Percentiles rank a stretch among this genome's conserved stretches.
phyloP scores from a whole-genome alignment of 2,797 vertebrate species.

The Helarctos malayanus region DNA sequence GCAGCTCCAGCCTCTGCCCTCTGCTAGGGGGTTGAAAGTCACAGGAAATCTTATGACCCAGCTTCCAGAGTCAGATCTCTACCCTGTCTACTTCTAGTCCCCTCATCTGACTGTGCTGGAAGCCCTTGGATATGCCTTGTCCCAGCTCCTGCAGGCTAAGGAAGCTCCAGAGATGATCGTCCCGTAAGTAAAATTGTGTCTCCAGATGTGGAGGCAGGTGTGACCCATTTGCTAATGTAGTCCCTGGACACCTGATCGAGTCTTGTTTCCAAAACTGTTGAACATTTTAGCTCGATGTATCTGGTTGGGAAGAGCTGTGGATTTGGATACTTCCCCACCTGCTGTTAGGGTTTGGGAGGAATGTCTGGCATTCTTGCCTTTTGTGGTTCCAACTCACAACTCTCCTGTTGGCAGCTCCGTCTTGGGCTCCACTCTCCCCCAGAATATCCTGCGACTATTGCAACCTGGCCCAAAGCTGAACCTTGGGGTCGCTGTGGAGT shows the following conservation, averaged over 20 bases:
- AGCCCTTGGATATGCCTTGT: constrained; percentile 95
- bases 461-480: constrained; percentile 91
- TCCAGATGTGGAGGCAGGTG: not conserved
- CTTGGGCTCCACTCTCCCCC: constrained; percentile 91
- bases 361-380: not conserved
- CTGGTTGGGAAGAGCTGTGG: not conserved
- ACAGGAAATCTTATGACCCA: not conserved
- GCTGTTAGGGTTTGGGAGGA: not conserved
- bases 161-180: constrained; percentile 92
- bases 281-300: not conserved
- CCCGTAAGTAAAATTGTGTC: constrained; percentile 91
- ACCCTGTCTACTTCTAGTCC: constrained; percentile 90
- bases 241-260: not conserved
- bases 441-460: constrained; percentile 91
- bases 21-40: not conserved
- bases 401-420: constrained; percentile 89
- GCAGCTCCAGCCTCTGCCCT: not conserved
- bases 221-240: not conserved
- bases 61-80: constrained; percentile 57
- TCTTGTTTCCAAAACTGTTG: not conserved
- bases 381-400: constrained; percentile 6
- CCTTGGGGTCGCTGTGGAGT: constrained; percentile 93
- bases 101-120: constrained; percentile 94
- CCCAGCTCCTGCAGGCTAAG: constrained; percentile 95
- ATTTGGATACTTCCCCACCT: not conserved